phyloP scores from a whole-genome alignment of 2,797 vertebrate species.

The Lacerta agilis region DNA sequence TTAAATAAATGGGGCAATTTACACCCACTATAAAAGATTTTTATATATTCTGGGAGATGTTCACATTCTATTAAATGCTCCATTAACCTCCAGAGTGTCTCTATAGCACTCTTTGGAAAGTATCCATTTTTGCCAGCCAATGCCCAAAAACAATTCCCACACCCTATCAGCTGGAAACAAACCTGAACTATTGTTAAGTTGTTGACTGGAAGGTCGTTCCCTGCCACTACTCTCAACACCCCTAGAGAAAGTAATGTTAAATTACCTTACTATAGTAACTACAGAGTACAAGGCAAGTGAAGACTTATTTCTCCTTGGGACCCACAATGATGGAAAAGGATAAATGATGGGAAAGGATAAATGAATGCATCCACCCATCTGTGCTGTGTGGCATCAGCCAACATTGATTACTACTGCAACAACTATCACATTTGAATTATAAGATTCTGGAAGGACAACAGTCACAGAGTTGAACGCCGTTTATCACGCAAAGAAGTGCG shows the following conservation, averaged over 20 bases:
- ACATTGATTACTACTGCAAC: neutral
- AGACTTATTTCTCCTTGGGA: neutral
- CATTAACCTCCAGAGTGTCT: neutral
- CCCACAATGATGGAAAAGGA: neutral
- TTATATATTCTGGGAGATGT: neutral
- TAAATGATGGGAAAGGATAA: neutral
- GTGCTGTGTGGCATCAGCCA: neutral
- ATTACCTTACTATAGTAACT: neutral
- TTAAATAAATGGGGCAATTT: constrained; percentile 4
- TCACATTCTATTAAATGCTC: neutral
- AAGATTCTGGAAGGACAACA: neutral
- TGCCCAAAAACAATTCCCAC: neutral
- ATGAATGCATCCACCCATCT: neutral
- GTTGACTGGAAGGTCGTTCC: neutral
- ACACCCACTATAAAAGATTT: constrained; percentile 2
- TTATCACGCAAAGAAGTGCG: neutral
- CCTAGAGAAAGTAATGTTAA: neutral
- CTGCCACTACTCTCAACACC: neutral
- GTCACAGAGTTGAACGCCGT: neutral
- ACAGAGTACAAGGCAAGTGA: neutral
- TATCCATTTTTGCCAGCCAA: neutral
- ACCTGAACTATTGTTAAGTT: accelerated
- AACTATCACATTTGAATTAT: neutral
- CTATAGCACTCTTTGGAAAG: accelerated
- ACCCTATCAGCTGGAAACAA: neutral